These are phyloP conservation scores for Altica lythri DNA, from an alignment of 2,888 invertebrate species.

Conservation along the genomic window DNA sequence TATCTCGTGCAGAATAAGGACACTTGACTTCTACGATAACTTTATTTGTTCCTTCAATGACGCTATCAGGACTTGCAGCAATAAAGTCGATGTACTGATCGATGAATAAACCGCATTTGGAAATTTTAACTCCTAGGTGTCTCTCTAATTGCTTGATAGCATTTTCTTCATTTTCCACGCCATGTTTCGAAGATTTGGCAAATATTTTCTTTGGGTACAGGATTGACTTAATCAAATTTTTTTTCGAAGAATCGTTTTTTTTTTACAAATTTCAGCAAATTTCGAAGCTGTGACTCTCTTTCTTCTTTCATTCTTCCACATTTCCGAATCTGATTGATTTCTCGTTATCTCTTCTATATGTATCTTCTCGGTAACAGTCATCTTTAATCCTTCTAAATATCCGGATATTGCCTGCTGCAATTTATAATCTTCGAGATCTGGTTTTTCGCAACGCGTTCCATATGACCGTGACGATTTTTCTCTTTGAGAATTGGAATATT, in stretches of 20 bases:
- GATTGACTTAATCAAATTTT: too few relatives aligned
- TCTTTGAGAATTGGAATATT: too few relatives aligned
- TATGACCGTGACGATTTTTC: constrained; percentile 3
- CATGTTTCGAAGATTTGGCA: constrained; percentile 6
- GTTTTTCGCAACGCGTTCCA: constrained; percentile 7
- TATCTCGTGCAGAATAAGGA: constrained; percentile 3
- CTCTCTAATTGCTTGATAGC: constrained; percentile 5
- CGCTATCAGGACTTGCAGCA: neutral
- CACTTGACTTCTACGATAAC: neutral
- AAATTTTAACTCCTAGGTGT: constrained; percentile 4
- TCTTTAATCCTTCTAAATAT: constrained; percentile 4
- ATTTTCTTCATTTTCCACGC: constrained; percentile 6
- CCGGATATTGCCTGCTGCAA: neutral
- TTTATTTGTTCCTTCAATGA: neutral
- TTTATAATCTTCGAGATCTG: constrained; percentile 5
- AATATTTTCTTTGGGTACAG: too few relatives aligned
- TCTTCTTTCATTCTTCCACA: constrained; percentile 13
- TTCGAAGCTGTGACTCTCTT: constrained; percentile 12
- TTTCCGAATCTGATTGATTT: constrained; percentile 11
- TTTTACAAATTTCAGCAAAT: constrained; percentile 12
- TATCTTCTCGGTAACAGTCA: constrained; percentile 3
- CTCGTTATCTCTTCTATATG: constrained; percentile 5
- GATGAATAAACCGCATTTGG: constrained; percentile 9
- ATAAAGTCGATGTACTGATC: neutral
- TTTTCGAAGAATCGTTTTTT: too few relatives aligned